These are phyloP conservation scores for Ophiodon elongatus DNA, from an alignment of 2,113 vertebrate species.

Conservation along the genomic window DNA sequence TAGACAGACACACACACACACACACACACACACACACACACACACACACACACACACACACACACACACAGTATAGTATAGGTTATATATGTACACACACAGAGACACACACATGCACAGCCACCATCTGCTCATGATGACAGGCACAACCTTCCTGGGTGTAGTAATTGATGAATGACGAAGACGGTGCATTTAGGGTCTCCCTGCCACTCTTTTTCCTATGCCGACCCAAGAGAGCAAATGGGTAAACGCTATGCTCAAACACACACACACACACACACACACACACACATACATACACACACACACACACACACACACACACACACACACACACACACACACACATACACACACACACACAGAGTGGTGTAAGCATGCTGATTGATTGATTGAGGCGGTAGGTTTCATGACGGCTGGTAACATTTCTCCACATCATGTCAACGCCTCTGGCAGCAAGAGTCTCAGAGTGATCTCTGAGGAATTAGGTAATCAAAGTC, in stretches of 20 bases:
- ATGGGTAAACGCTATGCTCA: slow-evolving; percentile 23
- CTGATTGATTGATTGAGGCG: slow-evolving; percentile 78
- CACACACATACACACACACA: slow-evolving; percentile 24
- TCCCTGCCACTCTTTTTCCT: slow-evolving; percentile 43
- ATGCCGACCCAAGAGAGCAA: slow-evolving; percentile 41
- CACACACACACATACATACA: slow-evolving; percentile 28
- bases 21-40: background rate
- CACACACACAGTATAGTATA: background rate
- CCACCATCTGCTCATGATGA: slow-evolving; percentile 69
- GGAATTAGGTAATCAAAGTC: slow-evolving; percentile 75
- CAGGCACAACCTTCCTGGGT: slow-evolving; percentile 65
- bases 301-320: background rate
- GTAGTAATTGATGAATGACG: slow-evolving; percentile 76
- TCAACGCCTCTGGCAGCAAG: slow-evolving; percentile 65
- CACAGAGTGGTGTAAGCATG: slow-evolving; percentile 32
- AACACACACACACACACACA: slow-evolving; percentile 26
- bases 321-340: slow-evolving; percentile 5
- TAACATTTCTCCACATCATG: slow-evolving; percentile 76
- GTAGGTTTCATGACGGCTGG: slow-evolving; percentile 72
- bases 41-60: slow-evolving; percentile 1
- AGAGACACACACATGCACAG: slow-evolving; percentile 1
- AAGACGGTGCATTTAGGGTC: slow-evolving; percentile 70
- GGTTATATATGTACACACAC: background rate
- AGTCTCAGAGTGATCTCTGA: slow-evolving; percentile 63
- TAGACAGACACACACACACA: slow-evolving; percentile 32